Evolutionary conservation across 2,113 vertebrate species (phyloP), one percentile per base, ranked within the genome.

Genomic region (Dendropsophus ebraccatus): DNA sequence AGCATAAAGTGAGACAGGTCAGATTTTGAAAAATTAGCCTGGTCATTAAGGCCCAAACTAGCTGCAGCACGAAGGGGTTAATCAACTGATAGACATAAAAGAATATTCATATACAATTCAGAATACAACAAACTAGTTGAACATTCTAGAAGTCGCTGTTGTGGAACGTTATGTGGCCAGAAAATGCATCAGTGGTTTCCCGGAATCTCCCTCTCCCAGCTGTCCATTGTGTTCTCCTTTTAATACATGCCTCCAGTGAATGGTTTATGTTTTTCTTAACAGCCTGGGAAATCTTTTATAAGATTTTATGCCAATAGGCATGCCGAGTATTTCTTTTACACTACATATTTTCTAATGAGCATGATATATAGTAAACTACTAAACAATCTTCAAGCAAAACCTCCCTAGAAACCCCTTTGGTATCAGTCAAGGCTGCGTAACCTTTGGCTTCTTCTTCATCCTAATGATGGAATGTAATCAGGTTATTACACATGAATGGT

Each of bases 391-490:
- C 8, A 35, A 56, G 21, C 32, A 5, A 52, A 58, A 37, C 50
- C 23, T 78, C 30, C 30, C 16, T 6, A 8, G 52, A 28, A 62
- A 60, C 21, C n/a, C 19, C n/a, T 8, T n/a, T 65, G 28, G 45
- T 74, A 72, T 41, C 82, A 58, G 32, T 47, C n/a, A 45, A 23
- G 58, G 58, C 56, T 17, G 14, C 16, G 14, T 65, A 54, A 80
- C 67, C 85, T 87, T 81, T 81, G 78, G 21, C 37, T 74, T 58
- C 28, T 25, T 72, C 37, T 73, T 25, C 50, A 25, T 25, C 62
- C 54, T 87, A 81, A 81, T 87, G 78, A 87, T 73, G 85, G 69
- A 62, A 87, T 80, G 85, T 81, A 87, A 87, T 87, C 77, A 62
- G 35, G 50, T 87, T 81, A 87, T 87, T 58, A 87, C 78, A 87